A percentile compares a stretch with the other conserved stretches of the same genome.
Conservation (phyloP, 2,888 invertebrate genomes). For the Cryptocheilus praepositus region DNA sequence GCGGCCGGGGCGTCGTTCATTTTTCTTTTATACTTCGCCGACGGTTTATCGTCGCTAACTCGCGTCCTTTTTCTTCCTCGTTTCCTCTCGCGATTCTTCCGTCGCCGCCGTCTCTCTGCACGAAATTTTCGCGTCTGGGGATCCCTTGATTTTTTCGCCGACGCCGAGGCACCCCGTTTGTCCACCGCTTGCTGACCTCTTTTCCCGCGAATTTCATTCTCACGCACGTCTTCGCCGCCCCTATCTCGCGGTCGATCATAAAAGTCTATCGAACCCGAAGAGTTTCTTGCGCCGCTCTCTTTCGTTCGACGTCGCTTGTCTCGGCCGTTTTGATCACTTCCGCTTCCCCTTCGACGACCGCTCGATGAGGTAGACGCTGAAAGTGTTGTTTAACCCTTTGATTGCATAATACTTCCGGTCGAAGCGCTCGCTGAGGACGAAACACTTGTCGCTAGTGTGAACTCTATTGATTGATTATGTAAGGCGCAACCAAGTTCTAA, state of each 20-base stretch:
- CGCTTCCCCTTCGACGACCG: conserved; percentile 29
- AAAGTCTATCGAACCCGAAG: background rate
- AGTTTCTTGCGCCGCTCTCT: conserved; percentile 9
- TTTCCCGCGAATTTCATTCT: conserved; percentile 43
- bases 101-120: conserved; percentile 45
- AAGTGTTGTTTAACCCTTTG: background rate
- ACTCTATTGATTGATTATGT: too few species aligned
- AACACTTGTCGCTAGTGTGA: too few species aligned
- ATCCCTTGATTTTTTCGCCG: conserved; percentile 41
- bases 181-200: conserved; percentile 28
- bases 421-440: too few species aligned
- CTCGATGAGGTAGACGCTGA: background rate
- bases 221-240: conserved; percentile 30
- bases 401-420: too few species aligned
- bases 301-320: conserved; percentile 42
- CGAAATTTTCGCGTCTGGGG: conserved; percentile 43
- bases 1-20: conserved; percentile 37
- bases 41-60: conserved; percentile 18
- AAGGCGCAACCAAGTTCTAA: too few species aligned
- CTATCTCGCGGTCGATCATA: conserved; percentile 16
- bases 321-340: too few species aligned
- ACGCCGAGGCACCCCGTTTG: conserved; percentile 16
- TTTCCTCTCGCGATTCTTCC: conserved; percentile 54
- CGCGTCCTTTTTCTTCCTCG: conserved; percentile 44
- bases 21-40: conserved; percentile 37